Conservation (phyloP, 2,888 invertebrate genomes). For the Pseudoips prasinana region DNA sequence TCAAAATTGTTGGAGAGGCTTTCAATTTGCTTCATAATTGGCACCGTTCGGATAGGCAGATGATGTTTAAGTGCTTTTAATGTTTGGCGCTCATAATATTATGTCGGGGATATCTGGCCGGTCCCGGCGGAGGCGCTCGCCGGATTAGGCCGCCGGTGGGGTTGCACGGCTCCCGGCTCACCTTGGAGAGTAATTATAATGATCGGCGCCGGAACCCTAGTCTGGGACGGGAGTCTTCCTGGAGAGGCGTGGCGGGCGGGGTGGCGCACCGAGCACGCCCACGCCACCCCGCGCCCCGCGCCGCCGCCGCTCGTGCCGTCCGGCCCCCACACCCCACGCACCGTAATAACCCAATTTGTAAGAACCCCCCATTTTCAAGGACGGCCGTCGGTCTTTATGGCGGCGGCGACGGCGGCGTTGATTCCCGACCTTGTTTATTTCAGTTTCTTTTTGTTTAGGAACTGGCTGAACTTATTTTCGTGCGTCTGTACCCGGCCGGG, state of each 20-base stretch:
- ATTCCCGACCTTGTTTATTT: conserved; percentile 82
- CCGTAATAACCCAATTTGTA: conserved; percentile 83
- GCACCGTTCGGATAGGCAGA: conserved; percentile 57
- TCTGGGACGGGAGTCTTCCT: conserved; percentile 75
- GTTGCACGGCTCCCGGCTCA: conserved; percentile 68
- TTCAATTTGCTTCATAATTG: conserved; percentile 67
- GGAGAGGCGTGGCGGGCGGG: conserved; percentile 76
- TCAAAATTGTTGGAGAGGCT: conserved; percentile 51
- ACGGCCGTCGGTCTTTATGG: conserved; percentile 82
- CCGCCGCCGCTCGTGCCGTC: conserved; percentile 60
- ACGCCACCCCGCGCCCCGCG: conserved; percentile 69
- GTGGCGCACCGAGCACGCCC: conserved; percentile 75
- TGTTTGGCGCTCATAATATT: conserved; percentile 63
- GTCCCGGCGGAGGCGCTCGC: conserved; percentile 63
- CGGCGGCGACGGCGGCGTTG: conserved; percentile 80
- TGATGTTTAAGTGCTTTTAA: conserved; percentile 68
- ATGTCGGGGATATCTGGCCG: conserved; percentile 62
- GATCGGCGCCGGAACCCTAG: conserved; percentile 77
- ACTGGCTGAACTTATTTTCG: conserved; percentile 77
- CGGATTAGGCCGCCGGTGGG: conserved; percentile 69
- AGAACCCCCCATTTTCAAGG: conserved; percentile 82
- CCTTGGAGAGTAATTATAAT: conserved; percentile 82
- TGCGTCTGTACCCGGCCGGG: conserved; percentile 64
- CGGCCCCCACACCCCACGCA: conserved; percentile 71
- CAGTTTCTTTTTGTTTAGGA: conserved; percentile 81